Percentiles rank a stretch among this genome's conserved stretches.
These are phyloP conservation scores for Luscinia megarhynchos DNA, from an alignment of 2,797 vertebrate genomes.

Conservation along the genomic window DNA sequence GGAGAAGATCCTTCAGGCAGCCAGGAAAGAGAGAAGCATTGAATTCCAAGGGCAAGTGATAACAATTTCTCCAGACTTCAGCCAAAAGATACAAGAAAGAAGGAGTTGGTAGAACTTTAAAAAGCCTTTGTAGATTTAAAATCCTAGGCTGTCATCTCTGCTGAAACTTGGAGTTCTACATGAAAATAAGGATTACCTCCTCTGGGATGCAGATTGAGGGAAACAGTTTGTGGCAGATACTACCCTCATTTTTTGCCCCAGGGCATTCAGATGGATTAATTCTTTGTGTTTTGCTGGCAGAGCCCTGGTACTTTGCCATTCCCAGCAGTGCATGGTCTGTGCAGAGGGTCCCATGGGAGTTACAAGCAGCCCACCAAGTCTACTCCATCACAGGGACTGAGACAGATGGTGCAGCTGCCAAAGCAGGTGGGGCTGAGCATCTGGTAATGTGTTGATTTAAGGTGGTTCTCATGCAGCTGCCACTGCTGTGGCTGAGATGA, in stretches of 20 bases:
- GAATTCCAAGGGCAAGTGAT: conserved; percentile 72
- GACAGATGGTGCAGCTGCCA: conserved; percentile 46
- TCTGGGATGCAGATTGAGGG: not conserved
- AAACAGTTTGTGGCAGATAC: not conserved
- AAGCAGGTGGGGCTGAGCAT: not conserved
- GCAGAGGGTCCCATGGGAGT: not conserved
- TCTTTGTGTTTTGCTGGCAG: not conserved
- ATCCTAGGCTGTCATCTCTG: conserved; percentile 40
- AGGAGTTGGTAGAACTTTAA: conserved; percentile 58
- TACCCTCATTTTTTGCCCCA: not conserved
- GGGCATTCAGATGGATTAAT: conserved; percentile 6
- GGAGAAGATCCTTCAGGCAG: conserved; percentile 71
- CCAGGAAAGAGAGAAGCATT: conserved; percentile 63
- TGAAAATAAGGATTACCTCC: conserved; percentile 40
- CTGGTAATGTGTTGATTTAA: conserved; percentile 38
- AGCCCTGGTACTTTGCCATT: not conserved
- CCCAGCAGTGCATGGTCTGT: not conserved
- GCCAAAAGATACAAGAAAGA: conserved; percentile 61
- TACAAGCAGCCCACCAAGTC: not conserved
- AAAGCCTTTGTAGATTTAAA: conserved; percentile 61
- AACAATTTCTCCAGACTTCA: conserved; percentile 73
- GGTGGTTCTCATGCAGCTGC: not conserved
- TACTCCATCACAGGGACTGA: not conserved
- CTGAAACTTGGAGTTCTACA: conserved; percentile 30
- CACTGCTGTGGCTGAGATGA: not conserved